These are phyloP conservation scores for Apeltes quadracus DNA, from an alignment of 2,113 vertebrate genomes.

Conservation along the genomic window DNA sequence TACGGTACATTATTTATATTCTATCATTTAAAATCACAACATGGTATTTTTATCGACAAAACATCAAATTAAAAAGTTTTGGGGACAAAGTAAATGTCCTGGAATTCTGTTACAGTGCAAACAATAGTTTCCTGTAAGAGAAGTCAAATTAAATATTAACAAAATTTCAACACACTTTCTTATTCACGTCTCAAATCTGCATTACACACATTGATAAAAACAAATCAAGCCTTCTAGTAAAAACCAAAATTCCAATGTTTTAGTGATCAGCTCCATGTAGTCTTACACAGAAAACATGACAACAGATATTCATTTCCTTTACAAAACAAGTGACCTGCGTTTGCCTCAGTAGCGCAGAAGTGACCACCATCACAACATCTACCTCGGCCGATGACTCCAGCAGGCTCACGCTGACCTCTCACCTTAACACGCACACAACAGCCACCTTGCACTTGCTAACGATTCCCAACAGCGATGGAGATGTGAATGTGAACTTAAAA, in stretches of 20 bases:
- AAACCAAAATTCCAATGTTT: neutral
- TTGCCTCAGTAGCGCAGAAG: slow-evolving; percentile 54
- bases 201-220: neutral
- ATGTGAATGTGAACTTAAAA: slow-evolving; percentile 21
- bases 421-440: slow-evolving; percentile 35
- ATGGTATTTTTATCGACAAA: neutral
- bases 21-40: neutral
- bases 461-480: slow-evolving; percentile 26
- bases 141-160: neutral
- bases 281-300: slow-evolving; percentile 7
- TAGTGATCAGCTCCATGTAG: slow-evolving; percentile 2
- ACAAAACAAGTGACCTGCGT: slow-evolving; percentile 40
- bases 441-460: slow-evolving; percentile 20
- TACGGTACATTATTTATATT: neutral
- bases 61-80: slow-evolving; percentile 7
- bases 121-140: neutral
- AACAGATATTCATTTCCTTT: neutral
- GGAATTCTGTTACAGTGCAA: neutral
- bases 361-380: slow-evolving; percentile 21
- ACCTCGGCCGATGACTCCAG: slow-evolving; percentile 12
- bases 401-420: slow-evolving; percentile 18
- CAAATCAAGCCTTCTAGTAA: neutral
- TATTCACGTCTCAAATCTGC: slow-evolving; percentile 1
- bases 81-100: neutral
- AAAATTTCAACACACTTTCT: neutral